Conservation (phyloP, 2,797 vertebrate species). For the Potorous gilbertii region DNA sequence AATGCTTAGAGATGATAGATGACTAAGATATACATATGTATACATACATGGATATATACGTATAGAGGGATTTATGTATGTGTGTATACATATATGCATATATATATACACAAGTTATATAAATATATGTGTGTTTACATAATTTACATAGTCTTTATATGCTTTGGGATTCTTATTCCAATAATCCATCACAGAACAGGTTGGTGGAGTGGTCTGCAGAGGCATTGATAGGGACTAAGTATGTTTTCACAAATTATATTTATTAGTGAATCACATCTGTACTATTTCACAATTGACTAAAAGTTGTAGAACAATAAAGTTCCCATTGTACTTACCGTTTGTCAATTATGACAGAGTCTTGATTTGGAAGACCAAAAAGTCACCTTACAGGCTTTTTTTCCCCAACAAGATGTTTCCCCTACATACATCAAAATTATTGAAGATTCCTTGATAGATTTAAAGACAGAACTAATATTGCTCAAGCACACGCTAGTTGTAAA, state of each 20-base stretch:
- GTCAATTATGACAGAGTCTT: background rate
- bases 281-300: background rate
- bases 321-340: background rate
- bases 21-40: background rate
- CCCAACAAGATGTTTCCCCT: background rate
- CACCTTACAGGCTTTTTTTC: background rate
- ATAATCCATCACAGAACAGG: background rate
- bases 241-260: background rate
- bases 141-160: background rate
- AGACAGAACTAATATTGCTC: background rate
- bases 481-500: background rate
- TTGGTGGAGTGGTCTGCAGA: background rate
- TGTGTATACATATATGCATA: background rate
- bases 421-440: background rate
- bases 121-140: background rate
- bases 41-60: too few relatives aligned
- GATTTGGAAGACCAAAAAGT: background rate
- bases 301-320: background rate
- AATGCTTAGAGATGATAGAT: background rate
- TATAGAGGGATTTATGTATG: background rate
- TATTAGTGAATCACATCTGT: background rate
- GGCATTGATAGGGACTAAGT: background rate
- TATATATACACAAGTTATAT: background rate
- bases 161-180: background rate
- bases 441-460: background rate